A percentile compares a stretch with the other conserved stretches of the same genome.
Conservation (phyloP, 2,797 vertebrate species). For the Phrynocephalus vlangalii region DNA sequence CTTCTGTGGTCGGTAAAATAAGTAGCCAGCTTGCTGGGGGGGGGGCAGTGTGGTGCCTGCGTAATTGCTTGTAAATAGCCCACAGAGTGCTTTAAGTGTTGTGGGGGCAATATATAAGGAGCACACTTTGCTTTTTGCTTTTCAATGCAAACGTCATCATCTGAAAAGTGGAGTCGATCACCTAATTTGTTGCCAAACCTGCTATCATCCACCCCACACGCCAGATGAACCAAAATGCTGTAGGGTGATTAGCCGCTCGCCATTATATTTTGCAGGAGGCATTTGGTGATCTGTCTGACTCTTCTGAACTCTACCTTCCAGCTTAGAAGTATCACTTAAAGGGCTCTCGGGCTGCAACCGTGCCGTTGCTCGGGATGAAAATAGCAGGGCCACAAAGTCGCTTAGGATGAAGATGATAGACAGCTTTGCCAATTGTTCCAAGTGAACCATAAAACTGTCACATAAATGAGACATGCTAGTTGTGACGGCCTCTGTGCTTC, state of each 20-base stretch:
- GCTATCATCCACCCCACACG: background rate
- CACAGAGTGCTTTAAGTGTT: too few relatives aligned
- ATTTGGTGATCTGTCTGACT: constrained; percentile 13
- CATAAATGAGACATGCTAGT: constrained; percentile 67
- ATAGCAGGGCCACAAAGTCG: constrained; percentile 66
- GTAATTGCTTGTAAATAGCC: too few relatives aligned
- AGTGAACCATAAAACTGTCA: constrained; percentile 78
- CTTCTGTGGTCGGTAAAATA: too few relatives aligned
- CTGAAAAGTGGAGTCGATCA: background rate
- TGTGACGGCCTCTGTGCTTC: constrained; percentile 59
- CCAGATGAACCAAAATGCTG: background rate
- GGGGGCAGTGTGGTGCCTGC: too few relatives aligned
- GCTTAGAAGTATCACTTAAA: constrained; percentile 52
- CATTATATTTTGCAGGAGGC: constrained; percentile 27
- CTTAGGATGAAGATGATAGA: constrained; percentile 63
- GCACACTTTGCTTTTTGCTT: too few relatives aligned
- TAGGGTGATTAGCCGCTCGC: constrained; percentile 15
- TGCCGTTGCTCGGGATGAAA: constrained; percentile 55
- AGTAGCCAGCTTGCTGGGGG: too few relatives aligned
- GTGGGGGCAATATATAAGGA: too few relatives aligned
- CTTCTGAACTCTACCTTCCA: constrained; percentile 48
- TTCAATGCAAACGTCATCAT: background rate
- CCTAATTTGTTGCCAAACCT: background rate
- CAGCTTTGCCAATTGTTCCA: constrained; percentile 74
- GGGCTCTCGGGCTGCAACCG: constrained; percentile 27